These are phyloP conservation scores for Chaetorhynchus papuensis DNA, from an alignment of 2,113 vertebrate species.

Conservation along the genomic window DNA sequence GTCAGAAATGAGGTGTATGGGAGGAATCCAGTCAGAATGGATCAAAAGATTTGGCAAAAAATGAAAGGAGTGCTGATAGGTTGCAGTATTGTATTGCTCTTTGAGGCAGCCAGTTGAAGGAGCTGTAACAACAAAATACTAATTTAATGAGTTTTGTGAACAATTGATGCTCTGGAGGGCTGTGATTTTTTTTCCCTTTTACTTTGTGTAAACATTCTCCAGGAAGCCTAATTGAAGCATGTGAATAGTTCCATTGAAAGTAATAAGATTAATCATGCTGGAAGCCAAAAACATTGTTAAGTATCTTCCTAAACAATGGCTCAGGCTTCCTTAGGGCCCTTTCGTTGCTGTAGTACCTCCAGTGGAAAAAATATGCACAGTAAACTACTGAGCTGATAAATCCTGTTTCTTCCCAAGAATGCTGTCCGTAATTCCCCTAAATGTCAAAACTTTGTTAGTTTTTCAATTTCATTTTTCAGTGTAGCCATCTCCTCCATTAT, in stretches of 20 bases:
- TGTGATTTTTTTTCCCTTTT: neutral
- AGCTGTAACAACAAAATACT: neutral
- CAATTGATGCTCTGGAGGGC: neutral
- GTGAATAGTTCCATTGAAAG: neutral
- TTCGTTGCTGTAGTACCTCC: neutral
- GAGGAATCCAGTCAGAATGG: neutral
- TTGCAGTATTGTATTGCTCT: neutral
- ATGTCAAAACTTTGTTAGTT: neutral
- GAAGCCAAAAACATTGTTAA: neutral
- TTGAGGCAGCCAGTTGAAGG: neutral
- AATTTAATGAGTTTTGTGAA: neutral
- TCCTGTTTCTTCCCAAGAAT: neutral
- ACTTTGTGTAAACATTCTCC: neutral
- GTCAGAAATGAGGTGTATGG: neutral
- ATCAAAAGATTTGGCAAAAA: neutral
- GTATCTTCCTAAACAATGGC: neutral
- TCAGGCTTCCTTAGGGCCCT: neutral
- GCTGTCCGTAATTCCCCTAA: neutral
- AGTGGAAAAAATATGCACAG: neutral
- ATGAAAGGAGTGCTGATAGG: neutral
- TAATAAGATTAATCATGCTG: neutral
- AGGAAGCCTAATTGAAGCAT: neutral
- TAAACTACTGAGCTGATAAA: neutral
- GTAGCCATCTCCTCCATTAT: neutral
- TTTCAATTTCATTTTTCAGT: neutral